phyloP scores from a whole-genome alignment of 2,797 vertebrate genomes.

The Sylvia borin region DNA sequence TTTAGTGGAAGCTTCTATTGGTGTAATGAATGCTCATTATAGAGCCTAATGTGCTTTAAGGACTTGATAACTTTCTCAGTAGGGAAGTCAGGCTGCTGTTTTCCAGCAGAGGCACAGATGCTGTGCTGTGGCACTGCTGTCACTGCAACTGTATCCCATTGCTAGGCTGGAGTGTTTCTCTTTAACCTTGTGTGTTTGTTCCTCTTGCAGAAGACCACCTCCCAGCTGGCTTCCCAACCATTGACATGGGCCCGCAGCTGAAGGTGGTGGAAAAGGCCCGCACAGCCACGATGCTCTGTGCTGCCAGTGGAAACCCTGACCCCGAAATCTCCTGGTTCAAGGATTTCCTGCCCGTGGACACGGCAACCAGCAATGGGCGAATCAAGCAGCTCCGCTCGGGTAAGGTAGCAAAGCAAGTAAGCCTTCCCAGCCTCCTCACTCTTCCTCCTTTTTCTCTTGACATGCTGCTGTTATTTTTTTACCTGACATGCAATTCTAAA shows the following conservation, averaged over 20 bases:
- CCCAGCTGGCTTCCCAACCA: slow-evolving; percentile 91
- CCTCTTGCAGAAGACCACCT: slow-evolving; percentile 90
- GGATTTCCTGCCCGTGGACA: slow-evolving; percentile 96
- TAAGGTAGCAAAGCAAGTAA: slow-evolving; percentile 74
- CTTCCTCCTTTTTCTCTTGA: not conserved
- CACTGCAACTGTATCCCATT: not conserved
- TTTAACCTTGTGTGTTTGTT: slow-evolving; percentile 31
- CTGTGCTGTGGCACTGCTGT: not conserved
- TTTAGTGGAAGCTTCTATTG: slow-evolving; percentile 60
- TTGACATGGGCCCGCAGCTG: slow-evolving; percentile 98
- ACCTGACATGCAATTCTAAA: not conserved
- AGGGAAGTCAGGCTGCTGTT: slow-evolving; percentile 48
- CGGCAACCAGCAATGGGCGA: slow-evolving; percentile 87
- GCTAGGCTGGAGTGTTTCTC: accelerated
- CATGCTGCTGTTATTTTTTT: not conserved
- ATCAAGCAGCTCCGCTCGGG: slow-evolving; percentile 98
- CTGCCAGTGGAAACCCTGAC: slow-evolving; percentile 93
- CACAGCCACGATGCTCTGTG: slow-evolving; percentile 96
- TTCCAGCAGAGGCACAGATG: slow-evolving; percentile 55
- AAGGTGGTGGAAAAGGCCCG: slow-evolving; percentile 96
- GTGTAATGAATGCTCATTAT: slow-evolving; percentile 65
- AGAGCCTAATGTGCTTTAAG: slow-evolving; percentile 54
- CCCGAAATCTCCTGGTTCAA: slow-evolving; percentile 99
- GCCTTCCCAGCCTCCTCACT: not conserved
- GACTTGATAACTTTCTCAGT: slow-evolving; percentile 56